Conservation (phyloP, 2,888 invertebrate species). For the Parasteatoda lunata region DNA sequence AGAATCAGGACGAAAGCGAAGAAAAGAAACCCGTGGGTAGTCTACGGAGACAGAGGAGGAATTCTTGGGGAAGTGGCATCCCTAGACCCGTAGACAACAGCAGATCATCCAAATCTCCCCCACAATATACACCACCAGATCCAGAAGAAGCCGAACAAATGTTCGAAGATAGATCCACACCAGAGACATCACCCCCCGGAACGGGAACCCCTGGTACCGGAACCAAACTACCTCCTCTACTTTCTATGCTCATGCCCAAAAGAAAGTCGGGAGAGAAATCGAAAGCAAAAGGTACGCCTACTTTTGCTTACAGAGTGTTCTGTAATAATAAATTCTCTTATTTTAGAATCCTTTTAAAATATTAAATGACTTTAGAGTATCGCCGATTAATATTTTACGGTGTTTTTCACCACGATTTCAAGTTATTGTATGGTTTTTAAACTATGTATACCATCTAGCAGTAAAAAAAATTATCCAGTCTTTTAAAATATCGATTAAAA, state of each 20-base stretch:
- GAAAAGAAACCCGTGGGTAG: constrained; percentile 44
- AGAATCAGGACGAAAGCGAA: constrained; percentile 55
- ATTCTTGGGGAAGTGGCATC: constrained; percentile 67
- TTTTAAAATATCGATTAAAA: too few relatives aligned
- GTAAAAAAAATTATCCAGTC: too few relatives aligned
- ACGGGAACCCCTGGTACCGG: constrained; percentile 42
- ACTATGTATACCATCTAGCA: too few relatives aligned
- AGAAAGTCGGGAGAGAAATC: constrained; percentile 48
- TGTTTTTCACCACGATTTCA: too few relatives aligned
- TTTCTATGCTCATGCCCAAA: constrained; percentile 64
- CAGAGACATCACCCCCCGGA: constrained; percentile 34
- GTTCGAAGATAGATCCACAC: constrained; percentile 57
- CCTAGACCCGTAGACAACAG: constrained; percentile 52
- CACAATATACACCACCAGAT: constrained; percentile 31
- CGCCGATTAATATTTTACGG: too few relatives aligned
- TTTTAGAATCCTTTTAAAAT: too few relatives aligned
- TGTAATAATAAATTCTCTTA: too few relatives aligned
- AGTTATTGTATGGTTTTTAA: too few relatives aligned
- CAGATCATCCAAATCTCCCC: constrained; percentile 53
- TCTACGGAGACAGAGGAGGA: constrained; percentile 38
- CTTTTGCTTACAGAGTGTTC: too few relatives aligned
- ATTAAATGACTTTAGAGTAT: too few relatives aligned
- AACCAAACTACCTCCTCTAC: constrained; percentile 59
- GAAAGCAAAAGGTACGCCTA: constrained; percentile 42
- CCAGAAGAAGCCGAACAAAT: constrained; percentile 39